Conservation (phyloP, 2,113 vertebrate genomes). For the Procapra przewalskii region DNA sequence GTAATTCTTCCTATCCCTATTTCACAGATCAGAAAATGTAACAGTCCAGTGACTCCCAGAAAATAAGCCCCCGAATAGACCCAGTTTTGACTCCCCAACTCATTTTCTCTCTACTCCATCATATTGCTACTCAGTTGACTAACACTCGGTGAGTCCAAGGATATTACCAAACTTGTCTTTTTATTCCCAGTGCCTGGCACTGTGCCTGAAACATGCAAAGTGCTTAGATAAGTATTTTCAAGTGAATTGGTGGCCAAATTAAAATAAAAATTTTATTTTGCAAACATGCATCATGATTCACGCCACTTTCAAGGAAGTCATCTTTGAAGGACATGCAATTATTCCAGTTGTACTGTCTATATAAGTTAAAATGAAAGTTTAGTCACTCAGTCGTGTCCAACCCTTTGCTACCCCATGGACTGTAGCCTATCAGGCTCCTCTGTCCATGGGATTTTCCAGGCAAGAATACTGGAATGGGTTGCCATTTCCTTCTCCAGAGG, state of each 20-base stretch:
- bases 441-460: no score
- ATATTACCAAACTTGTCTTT: background rate
- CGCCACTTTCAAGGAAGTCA: background rate
- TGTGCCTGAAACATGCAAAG: background rate
- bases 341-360: background rate
- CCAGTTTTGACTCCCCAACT: background rate
- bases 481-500: no score
- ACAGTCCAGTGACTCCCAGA: background rate
- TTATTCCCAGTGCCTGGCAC: background rate
- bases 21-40: background rate
- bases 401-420: no score
- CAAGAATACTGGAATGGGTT: no score
- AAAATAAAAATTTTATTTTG: background rate
- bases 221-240: background rate
- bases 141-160: background rate
- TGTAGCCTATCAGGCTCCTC: no score
- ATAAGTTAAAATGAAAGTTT: no score
- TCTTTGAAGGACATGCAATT: background rate
- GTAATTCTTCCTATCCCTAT: background rate
- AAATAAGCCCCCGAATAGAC: background rate
- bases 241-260: background rate
- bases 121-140: no score
- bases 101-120: background rate
- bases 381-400: no score
- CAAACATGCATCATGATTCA: background rate